Conservation (phyloP, 1,140 invertebrate species). For the Paralvinella palmiformis region DNA sequence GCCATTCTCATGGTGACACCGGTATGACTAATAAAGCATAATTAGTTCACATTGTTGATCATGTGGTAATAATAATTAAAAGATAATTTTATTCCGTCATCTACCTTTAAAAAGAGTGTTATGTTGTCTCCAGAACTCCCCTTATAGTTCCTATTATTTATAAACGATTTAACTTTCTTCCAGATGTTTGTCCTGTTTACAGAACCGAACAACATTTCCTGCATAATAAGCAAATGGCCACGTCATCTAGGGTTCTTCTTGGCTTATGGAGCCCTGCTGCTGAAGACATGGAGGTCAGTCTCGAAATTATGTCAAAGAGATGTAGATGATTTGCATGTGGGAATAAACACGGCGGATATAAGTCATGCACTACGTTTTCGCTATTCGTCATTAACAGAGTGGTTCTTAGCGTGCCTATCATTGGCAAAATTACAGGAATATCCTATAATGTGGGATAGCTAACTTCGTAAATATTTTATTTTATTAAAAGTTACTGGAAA, state of each 20-base stretch:
- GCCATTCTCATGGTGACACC: conserved; percentile 25
- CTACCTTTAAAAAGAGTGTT: neutral
- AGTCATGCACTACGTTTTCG: too few relatives aligned
- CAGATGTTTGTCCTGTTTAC: conserved; percentile 88
- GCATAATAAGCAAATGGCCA: conserved; percentile 84
- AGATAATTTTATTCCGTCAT: neutral
- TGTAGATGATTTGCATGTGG: too few relatives aligned
- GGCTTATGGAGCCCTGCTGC: conserved; percentile 80
- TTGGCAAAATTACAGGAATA: too few relatives aligned
- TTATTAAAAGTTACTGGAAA: too few relatives aligned
- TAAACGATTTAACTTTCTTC: conserved; percentile 20
- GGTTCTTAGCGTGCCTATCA: too few relatives aligned
- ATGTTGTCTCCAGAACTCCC: neutral
- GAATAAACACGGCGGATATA: too few relatives aligned
- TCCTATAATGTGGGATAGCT: too few relatives aligned
- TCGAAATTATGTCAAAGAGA: too few relatives aligned
- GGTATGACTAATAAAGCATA: conserved; percentile 19
- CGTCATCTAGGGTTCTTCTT: conserved; percentile 84
- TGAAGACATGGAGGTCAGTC: conserved; percentile 84
- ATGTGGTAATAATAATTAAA: neutral
- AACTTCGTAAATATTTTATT: too few relatives aligned
- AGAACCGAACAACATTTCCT: conserved; percentile 64
- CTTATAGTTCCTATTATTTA: neutral
- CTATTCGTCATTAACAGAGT: too few relatives aligned
- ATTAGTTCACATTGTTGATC: neutral